Conservation (phyloP, 1,140 invertebrate species). For the Aporrectodea caliginosa region DNA sequence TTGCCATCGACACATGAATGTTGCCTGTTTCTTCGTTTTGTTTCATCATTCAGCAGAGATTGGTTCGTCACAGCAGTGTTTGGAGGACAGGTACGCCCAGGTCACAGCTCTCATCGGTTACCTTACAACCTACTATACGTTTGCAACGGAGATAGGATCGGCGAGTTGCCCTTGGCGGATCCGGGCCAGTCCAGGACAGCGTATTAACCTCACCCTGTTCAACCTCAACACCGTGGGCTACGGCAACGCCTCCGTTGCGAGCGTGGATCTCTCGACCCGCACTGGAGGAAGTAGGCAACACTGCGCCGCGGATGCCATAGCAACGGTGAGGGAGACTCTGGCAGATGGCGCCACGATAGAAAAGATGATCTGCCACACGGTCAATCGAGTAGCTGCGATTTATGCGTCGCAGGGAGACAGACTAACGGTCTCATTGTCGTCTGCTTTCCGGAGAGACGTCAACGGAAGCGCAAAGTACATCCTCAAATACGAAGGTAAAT, state of each 20-base stretch:
- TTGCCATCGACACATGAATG: too few relatives aligned
- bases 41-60: background rate
- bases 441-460: background rate
- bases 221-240: background rate
- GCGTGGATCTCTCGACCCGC: background rate
- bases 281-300: background rate
- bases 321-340: background rate
- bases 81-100: background rate
- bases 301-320: background rate
- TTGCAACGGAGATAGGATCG: background rate
- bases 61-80: background rate
- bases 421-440: background rate
- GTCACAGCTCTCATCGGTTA: background rate
- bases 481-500: background rate
- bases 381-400: background rate
- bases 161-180: background rate
- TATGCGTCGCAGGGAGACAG: background rate
- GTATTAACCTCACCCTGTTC: background rate
- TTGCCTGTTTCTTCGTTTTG: too few relatives aligned
- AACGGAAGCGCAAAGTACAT: background rate
- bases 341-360: background rate
- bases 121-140: background rate
- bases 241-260: background rate
- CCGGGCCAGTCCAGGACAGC: background rate
- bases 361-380: background rate